Base-by-base conservation (phyloP, 2,888 invertebrate genomes). In the Drosophila suboccidentalis region DNA sequence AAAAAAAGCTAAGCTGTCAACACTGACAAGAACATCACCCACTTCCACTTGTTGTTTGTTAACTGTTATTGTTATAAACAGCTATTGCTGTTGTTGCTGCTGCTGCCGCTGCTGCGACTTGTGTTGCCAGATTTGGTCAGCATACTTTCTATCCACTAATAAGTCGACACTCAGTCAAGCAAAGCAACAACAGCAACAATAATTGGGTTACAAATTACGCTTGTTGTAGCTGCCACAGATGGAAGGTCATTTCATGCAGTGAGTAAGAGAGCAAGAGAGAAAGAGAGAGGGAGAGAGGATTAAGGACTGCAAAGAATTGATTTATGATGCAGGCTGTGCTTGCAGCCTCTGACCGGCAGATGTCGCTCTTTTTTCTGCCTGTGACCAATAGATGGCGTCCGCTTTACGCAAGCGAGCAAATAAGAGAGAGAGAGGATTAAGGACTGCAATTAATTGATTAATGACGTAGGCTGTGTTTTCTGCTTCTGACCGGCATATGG, bases 141-240 rank as follows among this genome's bases (percentile, higher is more conserved):
- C 71, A 78, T 68, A 85, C 85, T 87, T 85, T 85, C 85, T 82
- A 87, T 80, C 84, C 75, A 75, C 71, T 77, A 75, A 73, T 75
- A 84, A 62, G 76, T 65, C 44, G 49, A 59, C 49, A 59, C 71
- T 29, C 54, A 59, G n/a, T 15, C 49, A 34, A 53, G 39, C 34
- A 64, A 34, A 53, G 39, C 26, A 64, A 47, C 55, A 62, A 44
- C 50, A 55, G 22, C 53, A 55, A 58, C 36, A 47, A 19, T 47
- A 64, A 77, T 67, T 77, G 81, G 78, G 81, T 77, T 78, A 81
- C 68, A 44, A 65, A 57, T 46, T 39, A 55, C 61, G 47, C n/a
- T 59, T 39, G 36, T 38, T 50, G n/a, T 50, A 22, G 36, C 22
- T 50, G 13, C 22, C 32, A 43, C 32, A 43, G 26, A 39, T 36